These are phyloP conservation scores for Perdita meconis DNA, from an alignment of 2,888 invertebrate genomes.

Conservation along the genomic window DNA sequence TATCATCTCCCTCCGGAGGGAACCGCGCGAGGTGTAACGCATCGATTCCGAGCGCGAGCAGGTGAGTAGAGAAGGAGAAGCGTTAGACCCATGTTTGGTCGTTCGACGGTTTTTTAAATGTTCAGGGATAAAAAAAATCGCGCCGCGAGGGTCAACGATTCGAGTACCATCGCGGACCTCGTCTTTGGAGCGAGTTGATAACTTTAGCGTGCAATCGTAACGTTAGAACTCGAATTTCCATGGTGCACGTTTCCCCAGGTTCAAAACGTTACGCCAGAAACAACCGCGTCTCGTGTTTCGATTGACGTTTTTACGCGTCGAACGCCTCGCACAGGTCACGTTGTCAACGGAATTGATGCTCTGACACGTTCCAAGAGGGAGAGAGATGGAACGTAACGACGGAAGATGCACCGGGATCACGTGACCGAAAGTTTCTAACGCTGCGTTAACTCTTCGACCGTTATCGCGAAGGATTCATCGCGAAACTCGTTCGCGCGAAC, in stretches of 20 bases:
- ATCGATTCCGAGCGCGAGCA: neutral
- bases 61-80: neutral
- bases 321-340: neutral
- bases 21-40: neutral
- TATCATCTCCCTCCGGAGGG: neutral
- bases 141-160: neutral
- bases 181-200: neutral
- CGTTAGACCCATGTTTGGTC: neutral
- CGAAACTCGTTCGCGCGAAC: neutral
- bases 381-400: neutral
- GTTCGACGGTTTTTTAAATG: neutral
- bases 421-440: neutral
- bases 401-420: constrained; percentile 2
- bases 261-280: too few species aligned
- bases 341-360: constrained; percentile 2
- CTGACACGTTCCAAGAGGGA: neutral
- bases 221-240: neutral
- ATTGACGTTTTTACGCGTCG: too few species aligned
- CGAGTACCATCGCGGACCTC: neutral
- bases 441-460: neutral
- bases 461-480: neutral
- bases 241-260: too few species aligned
- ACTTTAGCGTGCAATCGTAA: neutral
- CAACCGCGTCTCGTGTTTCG: too few species aligned
- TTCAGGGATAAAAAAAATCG: neutral